Evolutionary conservation across 2,113 vertebrate species (phyloP).

Genomic region (Notothenia rossii): DNA sequence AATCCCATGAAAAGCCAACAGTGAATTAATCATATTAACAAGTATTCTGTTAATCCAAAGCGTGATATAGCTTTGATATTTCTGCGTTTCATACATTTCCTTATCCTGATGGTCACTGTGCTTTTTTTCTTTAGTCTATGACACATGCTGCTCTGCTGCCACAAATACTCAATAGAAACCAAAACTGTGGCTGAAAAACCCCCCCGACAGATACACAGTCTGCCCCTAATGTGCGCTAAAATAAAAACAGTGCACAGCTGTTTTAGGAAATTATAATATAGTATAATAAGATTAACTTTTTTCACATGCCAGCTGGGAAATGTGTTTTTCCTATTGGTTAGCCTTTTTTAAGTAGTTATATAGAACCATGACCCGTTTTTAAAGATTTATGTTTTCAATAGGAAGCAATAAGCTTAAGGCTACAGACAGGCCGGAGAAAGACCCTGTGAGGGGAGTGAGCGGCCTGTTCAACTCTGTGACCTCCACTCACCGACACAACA

Average conservation of each 20-base stretch:
- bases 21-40: background rate
- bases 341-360: background rate
- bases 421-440: background rate
- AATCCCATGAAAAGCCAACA: background rate
- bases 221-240: background rate
- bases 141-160: background rate
- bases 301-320: too few relatives aligned
- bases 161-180: background rate
- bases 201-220: background rate
- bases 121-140: background rate
- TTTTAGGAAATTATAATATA: background rate
- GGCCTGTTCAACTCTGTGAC: constrained; percentile 8
- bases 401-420: background rate
- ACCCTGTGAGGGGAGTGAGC: background rate
- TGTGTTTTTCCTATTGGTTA: background rate
- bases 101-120: background rate
- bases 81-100: background rate
- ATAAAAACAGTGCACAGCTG: background rate
- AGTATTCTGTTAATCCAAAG: background rate
- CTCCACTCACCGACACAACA: background rate
- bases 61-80: background rate
- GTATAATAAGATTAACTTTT: too few relatives aligned
- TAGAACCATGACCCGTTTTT: background rate
- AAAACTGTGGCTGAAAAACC: background rate
- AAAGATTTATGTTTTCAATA: background rate